phyloP scores from a whole-genome alignment of 2,113 vertebrate species.

The Galbula dea region DNA sequence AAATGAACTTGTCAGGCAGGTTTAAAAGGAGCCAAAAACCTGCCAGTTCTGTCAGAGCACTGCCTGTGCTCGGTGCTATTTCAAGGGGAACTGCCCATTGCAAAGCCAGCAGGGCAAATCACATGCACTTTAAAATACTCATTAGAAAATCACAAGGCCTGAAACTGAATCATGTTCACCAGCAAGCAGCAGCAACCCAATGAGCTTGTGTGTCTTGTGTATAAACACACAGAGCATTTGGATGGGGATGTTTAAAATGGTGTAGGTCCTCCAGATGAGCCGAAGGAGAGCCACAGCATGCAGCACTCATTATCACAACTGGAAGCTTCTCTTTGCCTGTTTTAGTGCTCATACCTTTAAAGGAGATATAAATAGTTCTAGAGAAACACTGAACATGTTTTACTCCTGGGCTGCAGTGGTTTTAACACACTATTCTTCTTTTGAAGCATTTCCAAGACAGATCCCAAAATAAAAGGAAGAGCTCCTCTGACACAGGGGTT shows the following conservation, averaged over 20 bases:
- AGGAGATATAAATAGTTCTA: not conserved
- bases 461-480: not conserved
- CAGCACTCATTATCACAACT: not conserved
- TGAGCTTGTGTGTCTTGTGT: no score
- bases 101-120: not conserved
- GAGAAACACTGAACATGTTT: not conserved
- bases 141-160: not conserved
- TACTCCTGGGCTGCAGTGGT: not conserved
- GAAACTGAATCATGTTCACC: not conserved
- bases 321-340: not conserved
- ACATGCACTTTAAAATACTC: not conserved
- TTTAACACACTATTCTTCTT: not conserved
- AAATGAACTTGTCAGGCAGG: not conserved
- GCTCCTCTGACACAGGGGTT: not conserved
- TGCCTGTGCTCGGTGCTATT: fast-evolving
- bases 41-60: not conserved
- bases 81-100: not conserved
- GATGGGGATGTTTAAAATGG: not conserved
- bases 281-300: not conserved
- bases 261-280: not conserved
- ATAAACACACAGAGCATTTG: not conserved
- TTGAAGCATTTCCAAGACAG: not conserved
- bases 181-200: not conserved
- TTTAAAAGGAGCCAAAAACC: not conserved
- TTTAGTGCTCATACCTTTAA: not conserved